phyloP scores from a whole-genome alignment of 2,113 vertebrate species.

The Cynopterus brachyotis region DNA sequence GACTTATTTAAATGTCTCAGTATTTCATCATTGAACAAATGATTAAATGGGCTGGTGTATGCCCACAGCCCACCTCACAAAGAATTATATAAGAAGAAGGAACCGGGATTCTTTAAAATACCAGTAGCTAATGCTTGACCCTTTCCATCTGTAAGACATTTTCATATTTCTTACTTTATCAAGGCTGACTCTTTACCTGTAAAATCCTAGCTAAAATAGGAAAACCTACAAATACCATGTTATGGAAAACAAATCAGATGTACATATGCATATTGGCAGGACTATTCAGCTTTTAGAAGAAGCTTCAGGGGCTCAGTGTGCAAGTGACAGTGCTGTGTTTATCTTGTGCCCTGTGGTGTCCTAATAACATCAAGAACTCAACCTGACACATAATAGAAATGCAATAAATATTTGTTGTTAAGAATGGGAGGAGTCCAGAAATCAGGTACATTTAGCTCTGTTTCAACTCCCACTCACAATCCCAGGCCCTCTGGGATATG shows the following conservation, averaged over 20 bases:
- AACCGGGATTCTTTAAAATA: not conserved
- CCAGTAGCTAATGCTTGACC: not conserved
- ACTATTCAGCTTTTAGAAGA: not conserved
- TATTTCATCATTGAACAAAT: not conserved
- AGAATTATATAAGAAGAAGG: not conserved
- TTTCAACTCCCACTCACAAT: not conserved
- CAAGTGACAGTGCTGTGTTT: not conserved
- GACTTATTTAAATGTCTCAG: not conserved
- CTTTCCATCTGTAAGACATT: not conserved
- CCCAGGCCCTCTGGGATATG: not conserved
- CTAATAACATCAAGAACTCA: not conserved
- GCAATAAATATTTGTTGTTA: not conserved
- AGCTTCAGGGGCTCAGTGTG: not conserved
- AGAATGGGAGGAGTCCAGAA: not conserved
- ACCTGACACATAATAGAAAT: not conserved
- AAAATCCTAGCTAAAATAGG: not conserved
- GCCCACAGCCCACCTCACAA: not conserved
- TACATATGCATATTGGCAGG: not conserved
- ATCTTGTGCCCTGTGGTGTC: not conserved
- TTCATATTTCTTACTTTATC: constrained; percentile 4
- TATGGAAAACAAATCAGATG: not conserved
- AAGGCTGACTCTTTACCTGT: not conserved
- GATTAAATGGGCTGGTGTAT: not conserved
- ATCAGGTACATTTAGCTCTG: not conserved
- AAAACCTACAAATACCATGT: not conserved